Percentiles rank a stretch among this genome's conserved stretches.
phyloP scores from a whole-genome alignment of 2,797 vertebrate genomes.

The Pseudochaenichthys georgianus region DNA sequence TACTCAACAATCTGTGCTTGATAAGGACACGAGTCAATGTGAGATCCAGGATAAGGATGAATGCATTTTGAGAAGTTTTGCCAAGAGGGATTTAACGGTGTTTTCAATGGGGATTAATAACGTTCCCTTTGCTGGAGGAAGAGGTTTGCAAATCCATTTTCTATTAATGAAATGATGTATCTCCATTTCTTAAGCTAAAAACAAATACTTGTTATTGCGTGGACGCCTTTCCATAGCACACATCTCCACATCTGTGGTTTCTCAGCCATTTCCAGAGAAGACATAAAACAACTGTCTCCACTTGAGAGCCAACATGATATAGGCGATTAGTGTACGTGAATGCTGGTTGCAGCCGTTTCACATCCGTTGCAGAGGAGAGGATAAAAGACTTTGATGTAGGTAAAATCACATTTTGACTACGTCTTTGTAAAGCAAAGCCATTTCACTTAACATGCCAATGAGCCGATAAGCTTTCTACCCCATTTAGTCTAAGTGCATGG shows the following conservation, averaged over 20 bases:
- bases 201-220: neutral
- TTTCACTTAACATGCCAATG: constrained; percentile 30
- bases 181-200: neutral
- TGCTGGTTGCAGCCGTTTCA: constrained; percentile 32
- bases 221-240: constrained; percentile 1
- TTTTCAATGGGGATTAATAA: constrained; percentile 4
- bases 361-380: constrained; percentile 22
- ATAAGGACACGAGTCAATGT: constrained; percentile 9
- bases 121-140: neutral
- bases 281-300: constrained; percentile 35
- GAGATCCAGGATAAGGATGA: constrained; percentile 8
- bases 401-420: constrained; percentile 25
- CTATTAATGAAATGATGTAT: neutral
- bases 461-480: constrained; percentile 34
- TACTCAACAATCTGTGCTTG: constrained; percentile 28
- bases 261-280: constrained; percentile 16
- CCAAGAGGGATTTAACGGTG: neutral
- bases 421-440: constrained; percentile 20
- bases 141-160: neutral
- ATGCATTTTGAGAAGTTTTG: constrained; percentile 12
- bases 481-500: constrained; percentile 25
- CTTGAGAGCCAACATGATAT: constrained; percentile 23
- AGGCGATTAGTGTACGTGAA: constrained; percentile 28
- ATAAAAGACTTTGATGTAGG: constrained; percentile 28
- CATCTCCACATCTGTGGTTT: constrained; percentile 35